Base-by-base conservation (phyloP, 2,113 vertebrate species). In the Poeciliopsis retropinna region DNA sequence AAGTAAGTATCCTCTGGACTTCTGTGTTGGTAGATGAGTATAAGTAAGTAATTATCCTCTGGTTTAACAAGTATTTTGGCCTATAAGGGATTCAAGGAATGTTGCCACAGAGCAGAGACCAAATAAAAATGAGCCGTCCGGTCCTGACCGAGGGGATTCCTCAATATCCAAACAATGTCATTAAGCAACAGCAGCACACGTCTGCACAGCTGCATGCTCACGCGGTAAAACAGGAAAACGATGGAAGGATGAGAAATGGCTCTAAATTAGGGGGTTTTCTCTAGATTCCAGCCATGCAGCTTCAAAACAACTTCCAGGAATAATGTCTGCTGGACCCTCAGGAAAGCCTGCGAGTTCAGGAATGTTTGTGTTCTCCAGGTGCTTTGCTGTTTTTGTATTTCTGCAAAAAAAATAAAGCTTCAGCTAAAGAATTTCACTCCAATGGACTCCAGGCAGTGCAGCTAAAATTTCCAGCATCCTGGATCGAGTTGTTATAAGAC, bases 201-300 rank as follows among this genome's bases (percentile, higher is more conserved):
- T 54, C 60, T 75, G 70, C 73, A 77, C 60, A 67, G 77, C 72
- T 86, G 84, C 69, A 51, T 76, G 70, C 19, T 72, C 78, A 75
- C 70, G 81, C 80, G 73, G 72, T 63, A 60, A 61, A 71, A 66
- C 37, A 41, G 61, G 34, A 34, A 34, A 70, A 57, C 12, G 25
- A 60, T 51, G 60, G 51, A 25, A 70, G 34, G n/a, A 64, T 3
- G 70, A 63, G 3, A 69, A 37, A 27, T 28, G 41, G 70, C 0
- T 10, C 51, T 29, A 71, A 13, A 76, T 37, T 15, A 30, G 32
- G 66, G 68, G 11, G 22, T 37, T 64, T 74, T 74, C 37, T 64
- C 19, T 44, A 29, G 27, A 79, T 66, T 73, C 22, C 57, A 79
- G 72, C 64, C 82, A 88, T 83, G 82, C 83, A 85, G 67, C 22